Conservation (phyloP, 2,888 invertebrate genomes). For the Teleogryllus oceanicus region DNA sequence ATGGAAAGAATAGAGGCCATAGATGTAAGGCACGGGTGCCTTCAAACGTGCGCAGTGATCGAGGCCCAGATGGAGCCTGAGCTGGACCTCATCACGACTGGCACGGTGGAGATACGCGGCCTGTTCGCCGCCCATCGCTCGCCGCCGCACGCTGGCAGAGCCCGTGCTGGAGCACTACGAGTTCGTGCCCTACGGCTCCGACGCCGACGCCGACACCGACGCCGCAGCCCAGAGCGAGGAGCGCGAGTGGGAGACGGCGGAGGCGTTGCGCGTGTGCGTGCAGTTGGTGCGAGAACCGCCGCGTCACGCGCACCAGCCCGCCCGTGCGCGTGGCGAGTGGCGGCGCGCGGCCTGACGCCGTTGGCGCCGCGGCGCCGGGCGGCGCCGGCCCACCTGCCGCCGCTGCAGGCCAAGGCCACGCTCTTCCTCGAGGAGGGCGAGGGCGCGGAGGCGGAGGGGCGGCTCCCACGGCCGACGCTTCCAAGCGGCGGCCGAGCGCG, state of each 20-base stretch:
- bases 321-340: constrained; percentile 56
- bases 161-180: not conserved
- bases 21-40: too few species aligned
- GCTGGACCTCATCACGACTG: constrained; percentile 60
- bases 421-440: not conserved
- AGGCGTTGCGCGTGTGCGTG: constrained; percentile 58
- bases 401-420: constrained; percentile 41
- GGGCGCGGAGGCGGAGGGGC: not conserved
- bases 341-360: constrained; percentile 47
- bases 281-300: constrained; percentile 71
- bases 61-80: constrained; percentile 46
- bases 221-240: constrained; percentile 49
- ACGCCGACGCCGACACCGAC: too few species aligned
- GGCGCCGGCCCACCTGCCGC: constrained; percentile 45
- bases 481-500: too few species aligned
- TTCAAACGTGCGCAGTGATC: not conserved
- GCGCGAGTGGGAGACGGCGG: constrained; percentile 44
- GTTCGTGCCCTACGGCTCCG: not conserved
- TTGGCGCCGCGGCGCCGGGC: constrained; percentile 44
- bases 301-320: constrained; percentile 48
- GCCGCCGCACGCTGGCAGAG: not conserved
- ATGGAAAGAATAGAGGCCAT: too few species aligned
- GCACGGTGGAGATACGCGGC: constrained; percentile 70
- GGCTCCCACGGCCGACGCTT: too few species aligned
- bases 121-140: constrained; percentile 46